Evolutionary conservation across 2,113 vertebrate genomes (phyloP).

Genomic region (Callipepla squamata): DNA sequence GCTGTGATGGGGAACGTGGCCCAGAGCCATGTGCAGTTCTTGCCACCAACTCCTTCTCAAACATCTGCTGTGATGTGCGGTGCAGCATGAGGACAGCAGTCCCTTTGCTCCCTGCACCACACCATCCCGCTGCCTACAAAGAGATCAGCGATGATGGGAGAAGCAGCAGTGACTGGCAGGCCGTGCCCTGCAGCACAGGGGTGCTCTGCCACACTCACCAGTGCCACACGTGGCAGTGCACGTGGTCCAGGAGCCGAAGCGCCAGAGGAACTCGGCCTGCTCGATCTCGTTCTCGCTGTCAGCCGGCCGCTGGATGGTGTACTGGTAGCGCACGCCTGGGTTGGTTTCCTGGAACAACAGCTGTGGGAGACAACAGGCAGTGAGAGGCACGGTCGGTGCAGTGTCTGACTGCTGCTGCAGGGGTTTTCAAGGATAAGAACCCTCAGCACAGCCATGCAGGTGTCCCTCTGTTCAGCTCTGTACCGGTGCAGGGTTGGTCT

Average conservation of each 20-base stretch:
- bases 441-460: accelerated
- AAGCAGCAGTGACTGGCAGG: neutral
- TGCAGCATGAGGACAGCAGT: neutral
- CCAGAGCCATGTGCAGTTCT: neutral
- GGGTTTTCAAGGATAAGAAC: neutral
- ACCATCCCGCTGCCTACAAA: neutral
- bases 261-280: conserved; percentile 85
- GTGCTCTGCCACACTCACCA: conserved; percentile 70
- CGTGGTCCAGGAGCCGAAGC: conserved; percentile 86
- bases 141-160: neutral
- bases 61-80: too few relatives aligned
- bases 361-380: conserved; percentile 34
- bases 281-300: conserved; percentile 37
- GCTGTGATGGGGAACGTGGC: neutral
- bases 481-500: too few relatives aligned
- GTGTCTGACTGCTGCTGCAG: accelerated
- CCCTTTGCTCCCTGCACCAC: neutral
- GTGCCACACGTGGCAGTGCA: conserved; percentile 91
- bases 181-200: accelerated
- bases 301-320: conserved; percentile 84
- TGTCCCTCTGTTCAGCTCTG: accelerated
- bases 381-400: neutral
- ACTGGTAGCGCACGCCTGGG: conserved; percentile 91
- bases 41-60: neutral
- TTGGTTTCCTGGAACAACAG: conserved; percentile 95